Conservation (phyloP, 2,797 vertebrate species). For the Coccyzus lansbergi region DNA sequence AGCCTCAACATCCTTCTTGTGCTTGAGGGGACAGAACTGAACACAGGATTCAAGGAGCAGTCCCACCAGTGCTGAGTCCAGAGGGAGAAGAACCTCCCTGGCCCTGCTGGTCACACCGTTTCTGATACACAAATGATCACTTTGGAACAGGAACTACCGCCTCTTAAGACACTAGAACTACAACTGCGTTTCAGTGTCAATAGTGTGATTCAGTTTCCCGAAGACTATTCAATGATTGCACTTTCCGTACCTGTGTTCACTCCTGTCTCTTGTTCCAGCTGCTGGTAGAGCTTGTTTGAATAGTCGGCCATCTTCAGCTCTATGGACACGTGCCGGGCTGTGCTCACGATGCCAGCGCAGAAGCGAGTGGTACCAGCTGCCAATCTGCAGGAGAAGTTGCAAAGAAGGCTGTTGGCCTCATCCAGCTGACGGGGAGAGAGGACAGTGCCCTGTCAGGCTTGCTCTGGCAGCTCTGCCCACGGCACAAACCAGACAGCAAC, state of each 20-base stretch:
- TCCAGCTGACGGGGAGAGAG: neutral
- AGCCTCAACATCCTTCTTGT: too few species aligned
- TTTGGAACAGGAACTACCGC: neutral
- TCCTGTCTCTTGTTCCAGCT: conserved; percentile 90
- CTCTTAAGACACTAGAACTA: neutral
- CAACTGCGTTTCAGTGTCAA: fast-evolving
- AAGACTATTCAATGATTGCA: neutral
- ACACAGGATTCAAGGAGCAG: too few species aligned
- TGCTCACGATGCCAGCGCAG: conserved; percentile 92
- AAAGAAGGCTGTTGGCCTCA: neutral
- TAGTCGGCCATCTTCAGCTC: conserved; percentile 96
- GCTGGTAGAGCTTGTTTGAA: conserved; percentile 90
- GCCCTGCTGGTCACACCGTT: too few species aligned
- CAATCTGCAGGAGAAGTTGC: conserved; percentile 77
- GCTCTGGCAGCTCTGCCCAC: neutral
- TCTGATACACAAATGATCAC: too few species aligned
- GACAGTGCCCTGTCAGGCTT: neutral
- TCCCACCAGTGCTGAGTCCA: too few species aligned
- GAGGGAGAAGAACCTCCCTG: too few species aligned
- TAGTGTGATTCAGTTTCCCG: neutral
- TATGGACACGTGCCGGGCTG: conserved; percentile 87
- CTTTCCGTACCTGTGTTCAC: conserved; percentile 87
- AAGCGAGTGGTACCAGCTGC: conserved; percentile 94
- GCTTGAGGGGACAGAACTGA: too few species aligned
- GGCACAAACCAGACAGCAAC: neutral